phyloP scores from a whole-genome alignment of 2,888 invertebrate genomes.

The Rhingia campestris region DNA sequence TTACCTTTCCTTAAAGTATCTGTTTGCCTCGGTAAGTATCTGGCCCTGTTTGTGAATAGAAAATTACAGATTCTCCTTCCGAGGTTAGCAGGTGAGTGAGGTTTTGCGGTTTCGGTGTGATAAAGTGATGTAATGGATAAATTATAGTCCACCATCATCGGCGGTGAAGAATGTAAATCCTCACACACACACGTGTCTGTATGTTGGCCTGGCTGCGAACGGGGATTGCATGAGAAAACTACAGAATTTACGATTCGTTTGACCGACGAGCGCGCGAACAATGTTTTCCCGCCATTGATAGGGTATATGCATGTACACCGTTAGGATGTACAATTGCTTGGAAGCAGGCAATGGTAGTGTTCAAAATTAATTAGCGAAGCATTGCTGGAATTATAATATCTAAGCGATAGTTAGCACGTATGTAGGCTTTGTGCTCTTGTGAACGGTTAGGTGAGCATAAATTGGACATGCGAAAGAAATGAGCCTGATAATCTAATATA shows the following conservation, averaged over 20 bases:
- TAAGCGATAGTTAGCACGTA: conserved; percentile 24
- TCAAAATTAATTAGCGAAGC: conserved; percentile 53
- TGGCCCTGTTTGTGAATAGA: conserved; percentile 42
- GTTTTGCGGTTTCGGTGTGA: conserved; percentile 54
- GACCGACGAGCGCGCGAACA: conserved; percentile 12
- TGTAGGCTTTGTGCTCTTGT: background rate
- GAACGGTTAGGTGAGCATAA: conserved; percentile 25
- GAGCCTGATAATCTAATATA: conserved; percentile 10
- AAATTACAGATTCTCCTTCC: conserved; percentile 59
- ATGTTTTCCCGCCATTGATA: conserved; percentile 39
- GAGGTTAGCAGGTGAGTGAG: conserved; percentile 65
- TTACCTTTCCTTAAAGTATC: conserved; percentile 39
- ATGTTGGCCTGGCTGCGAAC: background rate
- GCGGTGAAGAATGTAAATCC: conserved; percentile 55
- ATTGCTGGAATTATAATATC: conserved; percentile 49
- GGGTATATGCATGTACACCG: conserved; percentile 14
- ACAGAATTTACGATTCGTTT: conserved; percentile 27
- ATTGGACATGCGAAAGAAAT: conserved; percentile 8
- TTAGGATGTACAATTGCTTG: conserved; percentile 54
- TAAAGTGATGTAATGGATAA: conserved; percentile 68
- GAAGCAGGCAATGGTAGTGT: conserved; percentile 26
- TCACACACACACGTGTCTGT: conserved; percentile 23
- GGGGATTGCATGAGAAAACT: conserved; percentile 47
- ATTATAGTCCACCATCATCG: conserved; percentile 43
- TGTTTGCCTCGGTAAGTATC: background rate